These are phyloP conservation scores for Acrossocheilus fasciatus DNA, from an alignment of 2,797 vertebrate genomes.

Conservation along the genomic window DNA sequence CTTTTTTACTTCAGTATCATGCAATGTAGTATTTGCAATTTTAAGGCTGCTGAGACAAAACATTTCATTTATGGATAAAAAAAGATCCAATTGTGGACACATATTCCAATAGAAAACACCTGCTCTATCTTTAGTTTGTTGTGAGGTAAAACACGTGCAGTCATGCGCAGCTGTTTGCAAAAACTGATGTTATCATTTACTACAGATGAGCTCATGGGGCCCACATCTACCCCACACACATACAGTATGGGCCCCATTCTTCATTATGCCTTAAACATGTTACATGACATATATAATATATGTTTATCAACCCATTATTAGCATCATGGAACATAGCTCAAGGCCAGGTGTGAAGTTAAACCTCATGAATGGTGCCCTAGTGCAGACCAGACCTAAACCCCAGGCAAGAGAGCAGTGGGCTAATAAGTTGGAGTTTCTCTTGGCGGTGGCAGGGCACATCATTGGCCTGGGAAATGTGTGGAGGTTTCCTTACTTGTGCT, in stretches of 20 bases:
- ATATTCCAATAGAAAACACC: neutral
- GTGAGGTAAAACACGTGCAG: neutral
- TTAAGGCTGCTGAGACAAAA: neutral
- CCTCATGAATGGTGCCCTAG: constrained; percentile 41
- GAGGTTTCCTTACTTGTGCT: constrained; percentile 84
- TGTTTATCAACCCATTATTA: constrained; percentile 25
- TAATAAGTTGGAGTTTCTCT: constrained; percentile 77
- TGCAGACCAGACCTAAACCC: constrained; percentile 56
- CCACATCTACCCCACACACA: constrained; percentile 27
- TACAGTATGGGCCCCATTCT: neutral
- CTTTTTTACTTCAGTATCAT: neutral
- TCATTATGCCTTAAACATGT: neutral
- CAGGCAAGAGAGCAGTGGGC: constrained; percentile 75
- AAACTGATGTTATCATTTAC: constrained; percentile 1
- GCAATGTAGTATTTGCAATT: neutral
- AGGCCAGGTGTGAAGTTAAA: constrained; percentile 57
- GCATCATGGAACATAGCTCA: constrained; percentile 62
- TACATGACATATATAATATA: constrained; percentile 4
- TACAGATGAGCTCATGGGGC: constrained; percentile 2
- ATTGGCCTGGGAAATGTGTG: constrained; percentile 82
- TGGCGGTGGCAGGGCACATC: constrained; percentile 79
- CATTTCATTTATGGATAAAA: neutral
- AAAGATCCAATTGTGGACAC: neutral
- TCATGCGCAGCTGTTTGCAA: constrained; percentile 7
- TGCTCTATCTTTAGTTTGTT: neutral